A percentile compares a stretch with the other conserved stretches of the same genome.
phyloP scores from a whole-genome alignment of 2,797 vertebrate genomes.

The Thalassophryne amazonica region DNA sequence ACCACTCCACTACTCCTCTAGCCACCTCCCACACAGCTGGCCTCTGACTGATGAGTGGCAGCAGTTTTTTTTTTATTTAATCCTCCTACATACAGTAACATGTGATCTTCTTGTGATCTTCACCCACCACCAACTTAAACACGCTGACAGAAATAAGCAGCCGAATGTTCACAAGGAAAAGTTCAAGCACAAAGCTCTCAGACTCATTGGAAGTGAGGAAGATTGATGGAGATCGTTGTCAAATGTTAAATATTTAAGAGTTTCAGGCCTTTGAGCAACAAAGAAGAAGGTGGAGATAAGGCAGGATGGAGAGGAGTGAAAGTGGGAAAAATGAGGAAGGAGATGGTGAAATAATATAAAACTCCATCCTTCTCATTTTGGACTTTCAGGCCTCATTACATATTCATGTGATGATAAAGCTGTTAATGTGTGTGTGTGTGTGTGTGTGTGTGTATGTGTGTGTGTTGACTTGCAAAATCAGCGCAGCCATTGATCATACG shows the following conservation, averaged over 20 bases:
- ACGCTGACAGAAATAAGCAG: slow-evolving; percentile 2
- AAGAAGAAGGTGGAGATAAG: slow-evolving; percentile 2
- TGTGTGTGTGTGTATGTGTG: slow-evolving; percentile 1
- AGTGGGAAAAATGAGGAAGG: slow-evolving; percentile 46
- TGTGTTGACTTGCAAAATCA: background rate
- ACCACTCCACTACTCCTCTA: slow-evolving; percentile 42
- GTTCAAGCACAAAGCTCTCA: slow-evolving; percentile 4
- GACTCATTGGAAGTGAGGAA: slow-evolving; percentile 21
- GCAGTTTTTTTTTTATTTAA: slow-evolving; percentile 47
- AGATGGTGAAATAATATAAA: slow-evolving; percentile 27
- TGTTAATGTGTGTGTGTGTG: slow-evolving; percentile 13
- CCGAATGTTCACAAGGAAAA: slow-evolving; percentile 7
- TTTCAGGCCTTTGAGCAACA: slow-evolving; percentile 16
- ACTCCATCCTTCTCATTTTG: slow-evolving; percentile 52
- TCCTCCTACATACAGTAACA: slow-evolving; percentile 26
- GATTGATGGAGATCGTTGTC: slow-evolving; percentile 27
- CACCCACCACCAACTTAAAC: slow-evolving; percentile 21
- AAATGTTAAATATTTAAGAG: slow-evolving; percentile 68
- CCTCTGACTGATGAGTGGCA: slow-evolving; percentile 42
- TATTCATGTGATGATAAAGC: slow-evolving; percentile 51
- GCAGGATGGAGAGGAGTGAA: slow-evolving; percentile 18
- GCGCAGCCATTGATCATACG: slow-evolving; percentile 35
- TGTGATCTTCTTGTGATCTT: slow-evolving; percentile 33
- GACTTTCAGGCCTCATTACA: slow-evolving; percentile 45
- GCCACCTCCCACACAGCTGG: slow-evolving; percentile 49